A percentile compares a stretch with the other conserved stretches of the same genome.
These are phyloP conservation scores for Heterodera schachtii DNA, from an alignment of 1,140 invertebrate genomes.

Conservation along the genomic window DNA sequence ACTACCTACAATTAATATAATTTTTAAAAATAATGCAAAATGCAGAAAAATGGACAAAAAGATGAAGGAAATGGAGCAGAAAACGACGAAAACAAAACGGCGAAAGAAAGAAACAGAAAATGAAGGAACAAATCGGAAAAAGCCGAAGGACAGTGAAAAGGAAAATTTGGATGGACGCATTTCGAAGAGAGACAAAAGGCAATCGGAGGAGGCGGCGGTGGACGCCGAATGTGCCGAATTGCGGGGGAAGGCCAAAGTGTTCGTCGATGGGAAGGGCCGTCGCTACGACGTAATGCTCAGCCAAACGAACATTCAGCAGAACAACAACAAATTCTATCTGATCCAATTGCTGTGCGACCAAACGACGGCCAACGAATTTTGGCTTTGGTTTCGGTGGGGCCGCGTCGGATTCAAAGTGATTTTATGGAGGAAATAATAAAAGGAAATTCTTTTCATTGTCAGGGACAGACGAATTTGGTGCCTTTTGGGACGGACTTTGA, in stretches of 20 bases:
- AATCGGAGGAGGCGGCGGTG: constrained; percentile 11
- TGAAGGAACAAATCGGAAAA: background rate
- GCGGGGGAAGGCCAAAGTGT: constrained; percentile 23
- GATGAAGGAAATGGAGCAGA: background rate
- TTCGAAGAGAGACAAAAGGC: too few relatives aligned
- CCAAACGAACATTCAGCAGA: constrained; percentile 40
- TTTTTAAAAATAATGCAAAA: background rate
- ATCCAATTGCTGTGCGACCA: constrained; percentile 33
- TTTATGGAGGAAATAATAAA: background rate
- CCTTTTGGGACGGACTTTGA: constrained; percentile 56
- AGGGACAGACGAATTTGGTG: constrained; percentile 38
- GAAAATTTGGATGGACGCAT: too few relatives aligned
- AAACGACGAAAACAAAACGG: background rate
- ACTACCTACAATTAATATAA: too few relatives aligned
- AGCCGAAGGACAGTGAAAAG: background rate
- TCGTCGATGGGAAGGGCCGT: constrained; percentile 42
- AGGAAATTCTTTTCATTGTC: background rate
- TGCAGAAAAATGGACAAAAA: background rate
- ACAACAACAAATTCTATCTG: constrained; percentile 46
- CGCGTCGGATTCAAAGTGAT: constrained; percentile 57
- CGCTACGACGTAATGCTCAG: constrained; percentile 71
- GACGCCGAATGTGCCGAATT: constrained; percentile 28
- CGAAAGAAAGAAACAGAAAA: too few relatives aligned
- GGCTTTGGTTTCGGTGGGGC: constrained; percentile 71
- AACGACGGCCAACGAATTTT: constrained; percentile 54